Percentiles rank a stretch among this genome's conserved stretches.
Conservation (phyloP, 1,140 invertebrate species). For the Coboldia fuscipes region DNA sequence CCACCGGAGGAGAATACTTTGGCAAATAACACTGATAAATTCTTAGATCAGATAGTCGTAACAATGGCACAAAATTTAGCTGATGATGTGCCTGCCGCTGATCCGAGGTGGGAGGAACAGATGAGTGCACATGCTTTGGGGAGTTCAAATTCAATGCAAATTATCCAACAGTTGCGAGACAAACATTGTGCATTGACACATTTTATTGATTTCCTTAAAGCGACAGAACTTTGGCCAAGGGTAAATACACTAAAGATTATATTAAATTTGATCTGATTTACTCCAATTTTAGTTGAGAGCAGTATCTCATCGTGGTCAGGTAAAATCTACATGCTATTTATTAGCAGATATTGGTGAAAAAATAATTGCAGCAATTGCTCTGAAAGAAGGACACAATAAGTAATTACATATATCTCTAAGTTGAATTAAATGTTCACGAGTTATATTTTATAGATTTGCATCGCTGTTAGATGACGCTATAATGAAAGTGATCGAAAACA, state of each 20-base stretch:
- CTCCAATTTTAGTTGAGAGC: constrained; percentile 24
- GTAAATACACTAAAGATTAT: constrained; percentile 27
- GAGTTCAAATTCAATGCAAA: constrained; percentile 51
- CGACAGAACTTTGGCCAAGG: constrained; percentile 46
- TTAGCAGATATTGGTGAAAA: constrained; percentile 57
- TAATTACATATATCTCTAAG: too few relatives aligned
- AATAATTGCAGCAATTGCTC: constrained; percentile 44
- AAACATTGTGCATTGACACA: constrained; percentile 61
- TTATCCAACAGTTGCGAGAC: constrained; percentile 60
- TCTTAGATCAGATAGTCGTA: constrained; percentile 44
- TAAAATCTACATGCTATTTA: constrained; percentile 39
- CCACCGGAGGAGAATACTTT: constrained; percentile 23
- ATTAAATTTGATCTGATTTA: background rate
- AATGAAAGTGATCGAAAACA: constrained; percentile 27
- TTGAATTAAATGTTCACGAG: background rate
- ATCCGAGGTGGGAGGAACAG: constrained; percentile 55
- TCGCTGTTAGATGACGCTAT: constrained; percentile 26
- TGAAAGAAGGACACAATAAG: constrained; percentile 14
- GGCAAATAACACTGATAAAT: constrained; percentile 26
- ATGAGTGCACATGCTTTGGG: constrained; percentile 23
- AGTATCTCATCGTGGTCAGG: constrained; percentile 29
- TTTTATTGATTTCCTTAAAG: constrained; percentile 55
- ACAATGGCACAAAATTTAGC: constrained; percentile 55
- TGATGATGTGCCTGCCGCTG: constrained; percentile 69
- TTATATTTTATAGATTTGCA: constrained; percentile 3